Conservation (phyloP, 2,888 invertebrate genomes). For the Lamellibrachia satsuma region DNA sequence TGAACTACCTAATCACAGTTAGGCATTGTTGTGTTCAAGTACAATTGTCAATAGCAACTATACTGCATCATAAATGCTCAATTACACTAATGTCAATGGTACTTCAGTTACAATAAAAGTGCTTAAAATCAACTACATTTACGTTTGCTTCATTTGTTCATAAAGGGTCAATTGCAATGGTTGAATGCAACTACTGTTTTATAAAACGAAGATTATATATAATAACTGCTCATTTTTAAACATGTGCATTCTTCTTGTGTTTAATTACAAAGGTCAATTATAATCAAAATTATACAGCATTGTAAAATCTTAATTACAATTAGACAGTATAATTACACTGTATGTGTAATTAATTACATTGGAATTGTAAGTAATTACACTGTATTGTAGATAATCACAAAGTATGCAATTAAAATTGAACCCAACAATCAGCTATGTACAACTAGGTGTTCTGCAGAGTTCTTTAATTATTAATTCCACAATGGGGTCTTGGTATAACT, state of each 20-base stretch:
- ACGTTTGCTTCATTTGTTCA: not conserved
- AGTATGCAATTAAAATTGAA: no score
- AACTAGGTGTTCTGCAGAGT: no score
- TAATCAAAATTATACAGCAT: no score
- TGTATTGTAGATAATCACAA: no score
- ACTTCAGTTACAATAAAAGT: not conserved
- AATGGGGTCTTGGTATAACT: no score
- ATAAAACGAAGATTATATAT: not conserved
- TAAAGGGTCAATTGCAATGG: not conserved
- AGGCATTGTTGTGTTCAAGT: not conserved
- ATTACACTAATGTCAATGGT: not conserved
- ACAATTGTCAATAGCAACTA: not conserved
- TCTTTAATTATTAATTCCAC: no score
- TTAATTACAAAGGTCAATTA: no score
- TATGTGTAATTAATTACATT: no score
- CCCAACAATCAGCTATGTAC: no score
- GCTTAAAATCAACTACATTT: not conserved
- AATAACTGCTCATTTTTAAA: not conserved
- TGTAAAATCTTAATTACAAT: no score
- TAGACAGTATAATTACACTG: no score
- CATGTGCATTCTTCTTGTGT: not conserved
- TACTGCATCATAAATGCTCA: not conserved
- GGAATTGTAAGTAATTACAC: no score
- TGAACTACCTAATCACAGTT: not conserved
- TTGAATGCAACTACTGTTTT: not conserved